Conservation (phyloP, 2,888 invertebrate genomes). For the Volucella inanis region DNA sequence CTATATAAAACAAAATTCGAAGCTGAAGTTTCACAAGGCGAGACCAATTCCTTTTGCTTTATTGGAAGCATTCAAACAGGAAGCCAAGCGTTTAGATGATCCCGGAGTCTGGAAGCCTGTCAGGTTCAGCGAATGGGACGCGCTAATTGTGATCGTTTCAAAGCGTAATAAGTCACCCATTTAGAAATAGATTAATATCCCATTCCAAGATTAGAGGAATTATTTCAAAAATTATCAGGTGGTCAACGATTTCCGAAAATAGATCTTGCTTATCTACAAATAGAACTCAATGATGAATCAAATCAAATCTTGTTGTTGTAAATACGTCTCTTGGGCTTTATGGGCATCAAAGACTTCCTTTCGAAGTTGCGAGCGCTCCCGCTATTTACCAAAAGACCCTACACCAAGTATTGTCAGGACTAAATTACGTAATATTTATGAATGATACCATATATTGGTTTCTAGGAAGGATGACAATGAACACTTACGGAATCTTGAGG, state of each 20-base stretch:
- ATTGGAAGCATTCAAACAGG: constrained; percentile 58
- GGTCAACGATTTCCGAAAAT: not conserved
- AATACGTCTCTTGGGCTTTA: constrained; percentile 71
- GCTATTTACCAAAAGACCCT: constrained; percentile 1
- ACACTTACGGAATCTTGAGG: constrained; percentile 41
- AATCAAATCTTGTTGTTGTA: constrained; percentile 55
- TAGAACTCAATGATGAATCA: constrained; percentile 55
- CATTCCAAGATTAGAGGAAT: constrained; percentile 66
- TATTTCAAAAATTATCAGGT: constrained; percentile 59
- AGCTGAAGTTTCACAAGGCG: constrained; percentile 73
- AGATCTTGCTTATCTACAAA: constrained; percentile 62
- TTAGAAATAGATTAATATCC: constrained; percentile 74
- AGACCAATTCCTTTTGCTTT: constrained; percentile 76
- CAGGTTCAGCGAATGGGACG: constrained; percentile 78
- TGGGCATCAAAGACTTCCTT: too few species aligned
- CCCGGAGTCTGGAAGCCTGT: constrained; percentile 62
- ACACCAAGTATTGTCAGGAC: too few species aligned
- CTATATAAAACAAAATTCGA: constrained; percentile 67
- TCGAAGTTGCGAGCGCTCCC: too few species aligned
- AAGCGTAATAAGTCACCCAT: constrained; percentile 76
- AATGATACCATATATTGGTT: too few species aligned
- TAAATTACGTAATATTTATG: too few species aligned
- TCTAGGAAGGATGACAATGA: constrained; percentile 27
- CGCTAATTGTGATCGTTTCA: constrained; percentile 78
- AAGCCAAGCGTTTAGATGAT: not conserved